phyloP scores from a whole-genome alignment of 2,113 vertebrate genomes.

The Oceanodroma tethys region DNA sequence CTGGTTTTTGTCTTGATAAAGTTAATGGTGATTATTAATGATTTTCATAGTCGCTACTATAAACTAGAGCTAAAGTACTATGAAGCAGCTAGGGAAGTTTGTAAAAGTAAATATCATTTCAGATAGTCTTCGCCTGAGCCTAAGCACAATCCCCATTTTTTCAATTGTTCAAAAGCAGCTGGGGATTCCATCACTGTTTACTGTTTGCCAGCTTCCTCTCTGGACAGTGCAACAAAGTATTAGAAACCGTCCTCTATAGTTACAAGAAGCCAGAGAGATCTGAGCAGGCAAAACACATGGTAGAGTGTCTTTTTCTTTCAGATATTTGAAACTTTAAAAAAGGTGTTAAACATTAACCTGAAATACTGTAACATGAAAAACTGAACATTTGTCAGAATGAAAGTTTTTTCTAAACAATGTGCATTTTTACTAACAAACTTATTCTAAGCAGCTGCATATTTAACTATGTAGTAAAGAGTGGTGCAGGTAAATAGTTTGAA shows the following conservation, averaged over 20 bases:
- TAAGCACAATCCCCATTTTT: not conserved
- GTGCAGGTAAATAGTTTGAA: not conserved
- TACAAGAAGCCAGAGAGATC: not conserved
- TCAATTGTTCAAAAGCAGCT: not conserved
- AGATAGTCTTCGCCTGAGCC: not conserved
- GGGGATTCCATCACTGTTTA: not conserved
- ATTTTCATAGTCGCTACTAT: not conserved
- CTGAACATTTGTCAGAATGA: not conserved
- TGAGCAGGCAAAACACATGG: not conserved
- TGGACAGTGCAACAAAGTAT: not conserved
- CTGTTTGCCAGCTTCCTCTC: not conserved
- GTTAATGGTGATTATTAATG: not conserved
- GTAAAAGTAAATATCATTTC: not conserved
- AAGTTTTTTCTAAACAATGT: not conserved
- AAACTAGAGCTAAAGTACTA: not conserved
- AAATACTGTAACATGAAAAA: accelerated
- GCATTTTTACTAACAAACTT: not conserved
- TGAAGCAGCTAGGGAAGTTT: not conserved
- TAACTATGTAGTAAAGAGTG: not conserved
- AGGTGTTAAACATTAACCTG: not conserved
- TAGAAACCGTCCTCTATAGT: not conserved
- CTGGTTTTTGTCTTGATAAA: not conserved
- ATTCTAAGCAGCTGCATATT: not conserved
- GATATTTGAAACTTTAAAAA: not conserved
- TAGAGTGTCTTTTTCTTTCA: not conserved